Conservation (phyloP, 2,797 vertebrate genomes). For the Acestrorhynchus altus region DNA sequence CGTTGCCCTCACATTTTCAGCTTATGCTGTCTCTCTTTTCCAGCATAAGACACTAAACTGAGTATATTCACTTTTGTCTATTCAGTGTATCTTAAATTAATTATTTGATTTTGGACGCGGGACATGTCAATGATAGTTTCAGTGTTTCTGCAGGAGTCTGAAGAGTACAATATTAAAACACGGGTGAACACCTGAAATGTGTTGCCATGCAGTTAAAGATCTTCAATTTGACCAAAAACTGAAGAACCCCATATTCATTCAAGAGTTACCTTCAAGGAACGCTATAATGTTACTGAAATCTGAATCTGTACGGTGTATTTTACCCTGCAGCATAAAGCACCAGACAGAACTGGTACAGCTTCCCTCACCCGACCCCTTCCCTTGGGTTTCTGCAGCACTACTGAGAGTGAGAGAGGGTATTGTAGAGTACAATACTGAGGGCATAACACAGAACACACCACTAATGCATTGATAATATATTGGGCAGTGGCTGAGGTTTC, state of each 20-base stretch:
- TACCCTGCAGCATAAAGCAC: slow-evolving; percentile 19
- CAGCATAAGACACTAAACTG: background rate
- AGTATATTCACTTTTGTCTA: background rate
- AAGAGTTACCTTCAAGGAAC: no score
- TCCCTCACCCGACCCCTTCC: slow-evolving; percentile 54
- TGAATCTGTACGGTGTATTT: background rate
- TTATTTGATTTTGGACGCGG: no score
- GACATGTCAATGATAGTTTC: no score
- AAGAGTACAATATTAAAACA: background rate
- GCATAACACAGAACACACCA: slow-evolving; percentile 48
- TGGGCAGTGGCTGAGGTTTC: slow-evolving; percentile 34
- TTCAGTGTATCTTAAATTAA: background rate
- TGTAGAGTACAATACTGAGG: slow-evolving; percentile 35
- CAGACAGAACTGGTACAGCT: slow-evolving; percentile 51
- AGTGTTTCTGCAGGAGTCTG: background rate
- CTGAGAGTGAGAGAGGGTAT: slow-evolving; percentile 59
- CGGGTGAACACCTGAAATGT: background rate
- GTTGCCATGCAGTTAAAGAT: background rate
- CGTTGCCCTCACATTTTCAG: slow-evolving; percentile 7
- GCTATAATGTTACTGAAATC: background rate
- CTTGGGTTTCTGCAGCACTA: slow-evolving; percentile 48
- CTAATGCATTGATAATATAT: slow-evolving; percentile 47
- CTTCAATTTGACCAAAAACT: background rate
- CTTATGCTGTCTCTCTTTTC: slow-evolving; percentile 1
- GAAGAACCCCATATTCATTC: no score